These are phyloP conservation scores for Poecile atricapillus DNA, from an alignment of 2,113 vertebrate genomes.

Conservation along the genomic window DNA sequence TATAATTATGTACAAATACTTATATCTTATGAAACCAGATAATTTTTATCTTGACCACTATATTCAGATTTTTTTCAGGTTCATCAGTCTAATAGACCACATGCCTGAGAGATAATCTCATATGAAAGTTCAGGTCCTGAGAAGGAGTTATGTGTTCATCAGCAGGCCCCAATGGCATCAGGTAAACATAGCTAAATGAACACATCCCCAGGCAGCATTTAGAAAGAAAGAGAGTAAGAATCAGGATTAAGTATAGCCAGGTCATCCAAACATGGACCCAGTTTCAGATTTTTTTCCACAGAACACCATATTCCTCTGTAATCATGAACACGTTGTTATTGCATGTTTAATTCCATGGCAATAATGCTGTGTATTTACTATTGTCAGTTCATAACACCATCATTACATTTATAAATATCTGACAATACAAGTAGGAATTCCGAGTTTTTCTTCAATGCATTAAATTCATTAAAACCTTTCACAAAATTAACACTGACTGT, in stretches of 20 bases:
- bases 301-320: not conserved
- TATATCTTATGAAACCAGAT: not conserved
- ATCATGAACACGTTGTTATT: conserved; percentile 24
- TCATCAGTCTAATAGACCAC: not conserved
- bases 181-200: not conserved
- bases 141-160: not conserved
- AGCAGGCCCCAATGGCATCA: not conserved
- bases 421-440: not conserved
- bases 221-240: not conserved
- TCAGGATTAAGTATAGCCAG: not conserved
- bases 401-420: conserved; percentile 5
- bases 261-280: not conserved
- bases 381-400: not conserved
- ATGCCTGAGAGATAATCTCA: not conserved
- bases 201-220: not conserved
- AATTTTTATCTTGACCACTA: not conserved
- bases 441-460: not conserved
- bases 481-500: not conserved
- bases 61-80: not conserved
- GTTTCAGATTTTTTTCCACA: not conserved
- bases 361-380: not conserved
- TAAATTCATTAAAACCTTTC: not conserved
- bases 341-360: not conserved
- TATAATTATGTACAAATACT: not conserved
- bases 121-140: not conserved